Base-by-base conservation (phyloP, 2,113 vertebrate genomes). In the Sinocyclocheilus grahami region DNA sequence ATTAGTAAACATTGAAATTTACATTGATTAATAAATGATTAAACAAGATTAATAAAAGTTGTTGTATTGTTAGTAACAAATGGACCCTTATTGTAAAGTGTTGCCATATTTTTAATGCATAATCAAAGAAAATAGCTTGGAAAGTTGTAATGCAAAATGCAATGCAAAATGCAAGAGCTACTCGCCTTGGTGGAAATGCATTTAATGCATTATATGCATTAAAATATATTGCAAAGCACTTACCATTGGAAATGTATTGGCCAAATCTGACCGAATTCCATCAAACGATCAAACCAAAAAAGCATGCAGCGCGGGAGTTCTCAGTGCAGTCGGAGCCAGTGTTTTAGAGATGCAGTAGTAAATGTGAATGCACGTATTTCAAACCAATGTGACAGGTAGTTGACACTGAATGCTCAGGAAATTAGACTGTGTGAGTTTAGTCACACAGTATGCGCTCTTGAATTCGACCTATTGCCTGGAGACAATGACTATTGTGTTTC, bases 381-480 rank as follows among this genome's bases (percentile, higher is more conserved):
- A 63, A 85, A 88, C 84, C 82, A 90, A 88, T 90, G 88, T 91
- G 87, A 88, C 89, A 87, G 86, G 89, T 90, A 90, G 87, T 86
- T 89, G 58, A 91, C 89, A 90, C 86, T 90, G 88, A 90, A 86
- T 85, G 83, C 71, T 88, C 87, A 75, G 88, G 85, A 88, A 85
- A 77, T 84, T 81, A 86, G 71, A 78, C 69, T 62, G 71, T 87
- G 77, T 80, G 85, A 67, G 39, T 84, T 79, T 46, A 78, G 42
- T 74, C 78, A 69, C 82, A 39, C 69, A 81, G 33, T 30, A 85
- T 80, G 65, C 86, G 81, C 62, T 78, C 83, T 46, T 87, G 55
- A 84, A 67, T 84, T 85, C 81, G 78, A 48, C 42, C 79, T 85
- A 69, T 82, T 79, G 37, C 58, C 82, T 81, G 85, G 53, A 46